Conservation (phyloP, 1,140 invertebrate genomes). For the Cylas formicarius region DNA sequence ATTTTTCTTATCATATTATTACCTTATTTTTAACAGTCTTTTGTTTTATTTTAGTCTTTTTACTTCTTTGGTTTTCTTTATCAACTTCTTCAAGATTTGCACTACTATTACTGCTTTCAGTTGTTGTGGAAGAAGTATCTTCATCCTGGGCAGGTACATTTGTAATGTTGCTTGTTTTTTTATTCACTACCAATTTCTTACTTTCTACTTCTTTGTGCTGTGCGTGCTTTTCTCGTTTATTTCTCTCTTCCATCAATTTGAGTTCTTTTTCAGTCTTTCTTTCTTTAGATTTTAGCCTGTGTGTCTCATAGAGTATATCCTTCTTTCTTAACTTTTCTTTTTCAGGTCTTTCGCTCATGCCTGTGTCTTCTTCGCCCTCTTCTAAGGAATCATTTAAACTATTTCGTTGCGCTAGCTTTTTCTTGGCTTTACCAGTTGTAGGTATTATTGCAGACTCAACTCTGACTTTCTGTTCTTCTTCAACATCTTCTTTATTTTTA, state of each 20-base stretch:
- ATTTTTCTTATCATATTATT: constrained; percentile 3
- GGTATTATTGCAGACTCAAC: constrained; percentile 31
- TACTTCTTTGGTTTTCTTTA: constrained; percentile 33
- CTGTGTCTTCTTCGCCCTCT: constrained; percentile 11
- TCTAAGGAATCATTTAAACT: constrained; percentile 19
- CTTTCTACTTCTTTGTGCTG: constrained; percentile 17
- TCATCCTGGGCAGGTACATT: constrained; percentile 49
- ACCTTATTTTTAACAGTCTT: not conserved
- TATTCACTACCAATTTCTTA: constrained; percentile 6
- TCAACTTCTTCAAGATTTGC: constrained; percentile 36
- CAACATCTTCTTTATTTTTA: constrained; percentile 12
- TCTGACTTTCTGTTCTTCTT: constrained; percentile 18
- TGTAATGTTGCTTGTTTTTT: constrained; percentile 25
- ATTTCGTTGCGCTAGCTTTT: constrained; percentile 27
- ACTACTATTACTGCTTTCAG: constrained; percentile 48
- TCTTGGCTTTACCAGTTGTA: constrained; percentile 33
- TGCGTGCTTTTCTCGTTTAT: constrained; percentile 28
- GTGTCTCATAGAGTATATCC: constrained; percentile 20
- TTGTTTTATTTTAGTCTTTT: constrained; percentile 12
- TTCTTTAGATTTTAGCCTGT: constrained; percentile 19
- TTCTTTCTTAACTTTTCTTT: constrained; percentile 18
- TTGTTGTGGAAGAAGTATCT: constrained; percentile 66
- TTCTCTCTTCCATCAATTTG: constrained; percentile 23
- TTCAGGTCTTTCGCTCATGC: constrained; percentile 14
- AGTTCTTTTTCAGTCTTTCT: constrained; percentile 24